Evolutionary conservation across 2,888 invertebrate species (phyloP).

Genomic region (Dryocosmus kuriphilus): DNA sequence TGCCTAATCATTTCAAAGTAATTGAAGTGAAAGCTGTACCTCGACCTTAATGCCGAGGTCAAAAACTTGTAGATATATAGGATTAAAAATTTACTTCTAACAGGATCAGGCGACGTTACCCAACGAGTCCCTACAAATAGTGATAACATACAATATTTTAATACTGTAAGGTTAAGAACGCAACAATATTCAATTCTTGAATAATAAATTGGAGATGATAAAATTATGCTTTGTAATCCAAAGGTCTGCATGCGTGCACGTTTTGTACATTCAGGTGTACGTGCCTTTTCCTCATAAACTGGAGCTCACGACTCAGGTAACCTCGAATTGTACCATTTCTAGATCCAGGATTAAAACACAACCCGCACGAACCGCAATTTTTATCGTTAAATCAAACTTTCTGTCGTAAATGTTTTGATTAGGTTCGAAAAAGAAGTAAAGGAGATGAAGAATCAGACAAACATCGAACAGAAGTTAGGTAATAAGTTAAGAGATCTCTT

Average conservation of each 20-base stretch:
- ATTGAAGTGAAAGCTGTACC: neutral
- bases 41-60: neutral
- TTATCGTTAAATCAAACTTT: conserved; percentile 20
- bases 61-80: too few species aligned
- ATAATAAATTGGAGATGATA: neutral
- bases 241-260: conserved; percentile 3
- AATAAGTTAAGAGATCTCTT: conserved; percentile 19
- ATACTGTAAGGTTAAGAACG: neutral
- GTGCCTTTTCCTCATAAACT: conserved; percentile 19
- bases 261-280: conserved; percentile 31
- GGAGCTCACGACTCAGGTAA: conserved; percentile 20
- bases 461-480: conserved; percentile 30
- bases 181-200: neutral
- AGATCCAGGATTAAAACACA: conserved; percentile 7
- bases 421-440: neutral
- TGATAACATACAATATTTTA: too few species aligned
- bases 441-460: conserved; percentile 32
- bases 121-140: too few species aligned
- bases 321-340: conserved; percentile 32
- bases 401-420: neutral
- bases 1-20: neutral
- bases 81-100: too few species aligned
- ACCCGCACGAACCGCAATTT: conserved; percentile 18
- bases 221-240: neutral
- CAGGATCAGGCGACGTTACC: too few species aligned